phyloP scores from a whole-genome alignment of 2,113 vertebrate genomes.

The Nothobranchius kuhntae region DNA sequence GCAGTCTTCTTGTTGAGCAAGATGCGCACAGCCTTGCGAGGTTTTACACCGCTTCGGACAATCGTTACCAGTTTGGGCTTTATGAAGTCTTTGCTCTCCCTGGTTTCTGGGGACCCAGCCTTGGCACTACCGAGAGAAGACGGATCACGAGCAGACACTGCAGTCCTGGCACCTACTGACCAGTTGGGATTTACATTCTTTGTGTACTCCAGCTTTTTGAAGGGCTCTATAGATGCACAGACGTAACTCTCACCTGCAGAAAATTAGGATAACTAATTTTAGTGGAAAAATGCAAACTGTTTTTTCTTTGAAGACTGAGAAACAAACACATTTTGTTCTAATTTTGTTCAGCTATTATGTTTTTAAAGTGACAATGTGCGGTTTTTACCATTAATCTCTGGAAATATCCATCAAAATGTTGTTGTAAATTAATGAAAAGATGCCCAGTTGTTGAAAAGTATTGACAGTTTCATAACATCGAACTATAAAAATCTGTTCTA shows the following conservation, averaged over 20 bases:
- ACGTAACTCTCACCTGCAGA: slow-evolving; percentile 93
- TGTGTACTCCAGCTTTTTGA: slow-evolving; percentile 94
- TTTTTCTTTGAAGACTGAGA: neutral
- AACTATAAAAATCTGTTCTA: too few relatives aligned
- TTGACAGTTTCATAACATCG: too few relatives aligned
- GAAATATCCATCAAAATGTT: too few relatives aligned
- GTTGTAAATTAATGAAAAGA: too few relatives aligned
- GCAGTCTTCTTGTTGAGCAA: slow-evolving; percentile 99
- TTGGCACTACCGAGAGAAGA: slow-evolving; percentile 86
- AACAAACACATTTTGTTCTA: too few relatives aligned
- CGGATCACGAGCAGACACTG: slow-evolving; percentile 78
- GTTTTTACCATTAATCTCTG: too few relatives aligned
- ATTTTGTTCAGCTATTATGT: neutral
- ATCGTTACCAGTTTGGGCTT: slow-evolving; percentile 97
- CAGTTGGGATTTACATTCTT: slow-evolving; percentile 99
- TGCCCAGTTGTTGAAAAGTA: too few relatives aligned
- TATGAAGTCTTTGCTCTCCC: slow-evolving; percentile 94
- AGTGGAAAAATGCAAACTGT: neutral
- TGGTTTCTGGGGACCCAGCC: slow-evolving; percentile 80
- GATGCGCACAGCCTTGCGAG: slow-evolving; percentile 92
- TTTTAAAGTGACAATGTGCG: neutral
- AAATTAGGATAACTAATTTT: slow-evolving; percentile 28
- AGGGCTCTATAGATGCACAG: slow-evolving; percentile 95
- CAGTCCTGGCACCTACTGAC: slow-evolving; percentile 89
- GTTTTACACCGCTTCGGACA: slow-evolving; percentile 95